A percentile compares a stretch with the other conserved stretches of the same genome.
These are phyloP conservation scores for Schrankia costaestrigalis DNA, from an alignment of 2,888 invertebrate species.

Conservation along the genomic window DNA sequence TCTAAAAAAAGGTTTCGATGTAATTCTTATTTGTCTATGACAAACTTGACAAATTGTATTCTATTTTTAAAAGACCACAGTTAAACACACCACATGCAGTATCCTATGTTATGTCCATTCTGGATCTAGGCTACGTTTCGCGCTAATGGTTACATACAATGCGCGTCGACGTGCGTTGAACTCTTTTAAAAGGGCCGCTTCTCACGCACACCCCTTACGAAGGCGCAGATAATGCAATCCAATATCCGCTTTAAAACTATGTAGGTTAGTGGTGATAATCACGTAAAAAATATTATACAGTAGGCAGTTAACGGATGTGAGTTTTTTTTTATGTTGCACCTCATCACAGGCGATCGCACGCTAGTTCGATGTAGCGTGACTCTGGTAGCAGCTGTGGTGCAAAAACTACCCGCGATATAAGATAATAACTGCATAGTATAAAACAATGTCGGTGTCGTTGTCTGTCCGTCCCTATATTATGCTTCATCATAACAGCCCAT, in stretches of 20 bases:
- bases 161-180: conserved; percentile 72
- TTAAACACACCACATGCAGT: conserved; percentile 17
- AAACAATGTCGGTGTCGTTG: too few species aligned
- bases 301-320: conserved; percentile 52
- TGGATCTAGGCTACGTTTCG: conserved; percentile 55
- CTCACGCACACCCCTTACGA: conserved; percentile 53
- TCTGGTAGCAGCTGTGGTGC: conserved; percentile 27
- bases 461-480: too few species aligned
- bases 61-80: too few species aligned
- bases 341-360: conserved; percentile 42
- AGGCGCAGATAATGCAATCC: conserved; percentile 24
- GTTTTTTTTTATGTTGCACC: conserved; percentile 45
- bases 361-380: conserved; percentile 54
- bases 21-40: too few species aligned
- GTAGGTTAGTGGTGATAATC: conserved; percentile 46
- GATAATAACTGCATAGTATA: background rate
- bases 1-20: too few species aligned
- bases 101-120: conserved; percentile 36
- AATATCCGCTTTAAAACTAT: conserved; percentile 48
- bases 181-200: conserved; percentile 75
- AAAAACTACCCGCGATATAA: conserved; percentile 33
- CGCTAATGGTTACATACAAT: conserved; percentile 61
- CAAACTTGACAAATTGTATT: too few species aligned
- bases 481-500: too few species aligned
- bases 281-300: conserved; percentile 31